Percentiles rank a stretch among this genome's conserved stretches.
These are phyloP conservation scores for Rhynchopsitta pachyrhyncha DNA, from an alignment of 2,113 vertebrate genomes.

Conservation along the genomic window DNA sequence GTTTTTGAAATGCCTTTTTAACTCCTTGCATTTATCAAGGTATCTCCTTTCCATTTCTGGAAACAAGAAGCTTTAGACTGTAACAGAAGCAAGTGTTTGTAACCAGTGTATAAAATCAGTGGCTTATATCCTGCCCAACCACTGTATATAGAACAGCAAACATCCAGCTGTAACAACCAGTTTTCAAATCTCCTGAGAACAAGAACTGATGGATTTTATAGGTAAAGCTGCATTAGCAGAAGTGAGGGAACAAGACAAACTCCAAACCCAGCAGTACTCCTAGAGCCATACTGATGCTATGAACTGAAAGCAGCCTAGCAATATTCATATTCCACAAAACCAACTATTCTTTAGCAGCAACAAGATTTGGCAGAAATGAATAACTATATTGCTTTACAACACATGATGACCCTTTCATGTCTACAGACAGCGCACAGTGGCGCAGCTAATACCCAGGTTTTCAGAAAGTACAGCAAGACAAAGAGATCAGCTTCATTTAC, in stretches of 20 bases:
- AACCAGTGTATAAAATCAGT: not conserved
- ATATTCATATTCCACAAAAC: rapidly evolving
- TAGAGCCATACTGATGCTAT: rapidly evolving
- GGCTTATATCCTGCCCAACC: not conserved
- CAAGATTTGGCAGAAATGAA: not conserved
- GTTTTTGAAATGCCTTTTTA: not conserved
- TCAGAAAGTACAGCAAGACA: not conserved
- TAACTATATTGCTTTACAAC: not conserved
- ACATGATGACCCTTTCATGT: not conserved
- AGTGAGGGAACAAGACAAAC: not conserved
- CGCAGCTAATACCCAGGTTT: not conserved
- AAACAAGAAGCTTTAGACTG: not conserved
- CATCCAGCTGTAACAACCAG: not conserved
- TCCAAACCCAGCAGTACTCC: not conserved
- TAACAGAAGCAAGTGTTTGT: not conserved
- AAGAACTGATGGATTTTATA: not conserved
- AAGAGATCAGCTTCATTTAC: not conserved
- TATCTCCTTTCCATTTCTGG: not conserved
- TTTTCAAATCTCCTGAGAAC: not conserved
- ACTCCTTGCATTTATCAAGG: not conserved
- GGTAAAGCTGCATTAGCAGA: not conserved
- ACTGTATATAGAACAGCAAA: not conserved
- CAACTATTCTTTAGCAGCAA: not conserved
- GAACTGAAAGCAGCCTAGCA: not conserved
- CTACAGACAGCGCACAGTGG: not conserved